phyloP scores from a whole-genome alignment of 2,797 vertebrate species.

The Nyctibius grandis region DNA sequence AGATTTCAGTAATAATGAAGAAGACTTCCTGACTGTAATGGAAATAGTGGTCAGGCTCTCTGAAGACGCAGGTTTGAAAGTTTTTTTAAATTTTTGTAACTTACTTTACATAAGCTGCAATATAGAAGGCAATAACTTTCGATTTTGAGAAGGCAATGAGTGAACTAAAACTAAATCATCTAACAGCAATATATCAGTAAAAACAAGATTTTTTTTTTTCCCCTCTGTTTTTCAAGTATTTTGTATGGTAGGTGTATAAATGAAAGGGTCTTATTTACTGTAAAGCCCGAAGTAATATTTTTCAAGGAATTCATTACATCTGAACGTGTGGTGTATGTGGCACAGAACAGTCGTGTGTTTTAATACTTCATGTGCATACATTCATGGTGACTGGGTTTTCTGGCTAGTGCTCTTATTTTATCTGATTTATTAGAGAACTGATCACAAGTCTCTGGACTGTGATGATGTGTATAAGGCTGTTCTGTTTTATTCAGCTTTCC shows the following conservation, averaged over 20 bases:
- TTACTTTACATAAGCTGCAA: neutral
- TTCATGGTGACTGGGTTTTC: neutral
- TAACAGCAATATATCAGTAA: neutral
- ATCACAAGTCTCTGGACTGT: neutral
- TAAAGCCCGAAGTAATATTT: neutral
- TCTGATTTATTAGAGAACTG: neutral
- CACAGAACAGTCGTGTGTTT: neutral
- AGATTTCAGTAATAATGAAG: conserved; percentile 88
- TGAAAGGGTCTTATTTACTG: neutral
- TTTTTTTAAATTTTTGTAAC: neutral
- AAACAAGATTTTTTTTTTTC: neutral
- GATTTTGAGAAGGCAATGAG: neutral
- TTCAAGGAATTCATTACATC: neutral
- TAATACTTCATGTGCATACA: neutral
- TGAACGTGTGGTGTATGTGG: neutral
- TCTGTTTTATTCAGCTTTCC: neutral
- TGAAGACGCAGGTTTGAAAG: conserved; percentile 86
- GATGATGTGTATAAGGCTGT: neutral
- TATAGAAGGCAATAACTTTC: neutral
- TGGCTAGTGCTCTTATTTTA: neutral
- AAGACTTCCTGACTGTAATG: conserved; percentile 89
- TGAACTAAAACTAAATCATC: neutral
- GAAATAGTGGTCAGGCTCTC: conserved; percentile 88
- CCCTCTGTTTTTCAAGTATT: neutral
- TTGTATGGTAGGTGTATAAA: neutral